Evolutionary conservation across 2,888 invertebrate genomes (phyloP), one percentile per base, ranked within the genome.

Genomic region (Polymixis lichenea): DNA sequence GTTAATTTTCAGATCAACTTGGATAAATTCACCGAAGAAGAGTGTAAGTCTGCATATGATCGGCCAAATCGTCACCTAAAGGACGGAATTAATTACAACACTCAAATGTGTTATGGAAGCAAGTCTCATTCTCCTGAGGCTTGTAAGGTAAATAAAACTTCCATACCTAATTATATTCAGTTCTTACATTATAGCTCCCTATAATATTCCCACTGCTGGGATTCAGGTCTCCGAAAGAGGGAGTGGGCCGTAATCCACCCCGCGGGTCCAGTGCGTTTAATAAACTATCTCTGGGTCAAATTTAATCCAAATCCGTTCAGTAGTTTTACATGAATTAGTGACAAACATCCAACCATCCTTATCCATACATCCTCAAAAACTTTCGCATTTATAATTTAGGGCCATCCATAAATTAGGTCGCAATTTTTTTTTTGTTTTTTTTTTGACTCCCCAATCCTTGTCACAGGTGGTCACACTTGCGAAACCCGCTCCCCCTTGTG

Each of bases 61-160:
- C 38, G 0, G 0, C 0, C 22, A 0, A 0, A 17, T 43, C 17
- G 43, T 0, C 0, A 3, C 0, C 2, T 70, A 4, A 38, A 0
- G 2, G 5, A 82, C 0, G 82, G 82, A 15, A 49, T 77, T 11
- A 25, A 77, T 32, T 58, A 22, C 4, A 64, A n/a, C 7, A 71
- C 62, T 0, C 82, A 82, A n/a, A 56, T 82, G 60, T 82, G 82
- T 5, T 82, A 82, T 22, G 82, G 78, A 8, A 82, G 71, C 56
- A 82, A 53, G 13, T 2, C 70, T 1, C 19, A 51, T 2, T 17
- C 74, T 1, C 46, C 68, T 22, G 68, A 82, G 0, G 49, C 74
- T 55, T 72, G 78, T 28, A 51, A 8, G 71, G 78, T 82, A 78
- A 81, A 49, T 28, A 17, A 51, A 68, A 61, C 38, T 11, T 32